Evolutionary conservation across 2,888 invertebrate genomes (phyloP).

Genomic region (Acleris laterana): DNA sequence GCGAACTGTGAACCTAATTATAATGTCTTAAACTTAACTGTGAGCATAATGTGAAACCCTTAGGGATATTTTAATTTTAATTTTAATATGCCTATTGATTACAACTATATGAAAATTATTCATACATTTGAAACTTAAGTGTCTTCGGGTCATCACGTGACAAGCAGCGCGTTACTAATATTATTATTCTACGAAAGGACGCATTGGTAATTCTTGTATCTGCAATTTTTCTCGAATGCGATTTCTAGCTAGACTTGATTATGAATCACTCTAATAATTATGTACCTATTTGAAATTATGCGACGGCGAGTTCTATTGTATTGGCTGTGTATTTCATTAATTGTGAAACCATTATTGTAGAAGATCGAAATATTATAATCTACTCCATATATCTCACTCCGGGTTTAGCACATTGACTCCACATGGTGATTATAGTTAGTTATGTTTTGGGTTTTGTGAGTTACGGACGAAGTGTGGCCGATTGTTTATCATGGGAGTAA

Average conservation of each 20-base stretch:
- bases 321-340: slow-evolving; percentile 78
- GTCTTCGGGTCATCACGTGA: background rate
- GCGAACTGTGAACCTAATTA: no score
- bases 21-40: no score
- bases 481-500: slow-evolving; percentile 62
- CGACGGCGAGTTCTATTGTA: slow-evolving; percentile 73
- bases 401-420: slow-evolving; percentile 57
- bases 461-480: slow-evolving; percentile 60
- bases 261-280: slow-evolving; percentile 12
- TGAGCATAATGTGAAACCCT: no score
- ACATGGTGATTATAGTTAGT: slow-evolving; percentile 55
- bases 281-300: slow-evolving; percentile 57
- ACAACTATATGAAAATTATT: no score
- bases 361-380: slow-evolving; percentile 61
- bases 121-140: background rate
- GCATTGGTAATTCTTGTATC: slow-evolving; percentile 4
- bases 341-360: slow-evolving; percentile 65
- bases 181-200: background rate
- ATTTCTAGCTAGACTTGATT: slow-evolving; percentile 21
- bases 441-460: slow-evolving; percentile 65
- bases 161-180: background rate
- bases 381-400: slow-evolving; percentile 50
- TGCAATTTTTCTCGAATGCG: slow-evolving; percentile 34
- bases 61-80: no score
- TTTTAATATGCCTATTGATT: no score